These are phyloP conservation scores for Oxyruncus cristatus DNA, from an alignment of 2,113 vertebrate genomes.

Conservation along the genomic window DNA sequence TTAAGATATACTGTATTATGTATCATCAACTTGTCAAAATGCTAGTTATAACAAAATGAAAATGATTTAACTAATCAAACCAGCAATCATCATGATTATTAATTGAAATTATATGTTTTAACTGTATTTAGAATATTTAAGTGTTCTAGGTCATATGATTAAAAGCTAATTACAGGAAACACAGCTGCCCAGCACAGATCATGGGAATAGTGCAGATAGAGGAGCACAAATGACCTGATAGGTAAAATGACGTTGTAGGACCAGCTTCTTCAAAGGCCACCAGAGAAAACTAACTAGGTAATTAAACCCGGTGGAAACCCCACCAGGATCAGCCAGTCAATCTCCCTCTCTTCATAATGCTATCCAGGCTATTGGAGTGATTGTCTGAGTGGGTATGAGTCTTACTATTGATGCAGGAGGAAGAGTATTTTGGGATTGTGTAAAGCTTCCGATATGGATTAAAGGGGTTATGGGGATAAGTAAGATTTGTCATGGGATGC, in stretches of 20 bases:
- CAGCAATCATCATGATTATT: not conserved
- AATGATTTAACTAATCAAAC: not conserved
- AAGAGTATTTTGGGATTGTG: not conserved
- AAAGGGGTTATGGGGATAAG: not conserved
- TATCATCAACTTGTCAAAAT: not conserved
- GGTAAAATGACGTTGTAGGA: accelerated
- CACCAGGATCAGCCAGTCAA: not conserved
- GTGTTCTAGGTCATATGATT: not conserved
- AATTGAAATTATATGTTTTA: not conserved
- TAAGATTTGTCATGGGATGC: not conserved
- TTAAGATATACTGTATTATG: not conserved
- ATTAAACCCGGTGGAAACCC: not conserved
- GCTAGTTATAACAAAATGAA: not conserved
- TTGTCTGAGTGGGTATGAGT: not conserved
- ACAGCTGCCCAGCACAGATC: not conserved
- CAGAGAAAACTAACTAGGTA: not conserved
- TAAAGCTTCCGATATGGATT: not conserved
- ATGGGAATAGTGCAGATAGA: not conserved
- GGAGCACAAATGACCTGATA: not conserved
- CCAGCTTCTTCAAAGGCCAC: not conserved
- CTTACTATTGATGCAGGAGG: not conserved
- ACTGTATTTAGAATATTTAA: not conserved
- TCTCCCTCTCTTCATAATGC: too few species aligned
- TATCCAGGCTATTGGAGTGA: not conserved
- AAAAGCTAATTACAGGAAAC: not conserved